These are phyloP conservation scores for Cataglyphis livida DNA, from an alignment of 2,888 invertebrate species.

Conservation along the genomic window DNA sequence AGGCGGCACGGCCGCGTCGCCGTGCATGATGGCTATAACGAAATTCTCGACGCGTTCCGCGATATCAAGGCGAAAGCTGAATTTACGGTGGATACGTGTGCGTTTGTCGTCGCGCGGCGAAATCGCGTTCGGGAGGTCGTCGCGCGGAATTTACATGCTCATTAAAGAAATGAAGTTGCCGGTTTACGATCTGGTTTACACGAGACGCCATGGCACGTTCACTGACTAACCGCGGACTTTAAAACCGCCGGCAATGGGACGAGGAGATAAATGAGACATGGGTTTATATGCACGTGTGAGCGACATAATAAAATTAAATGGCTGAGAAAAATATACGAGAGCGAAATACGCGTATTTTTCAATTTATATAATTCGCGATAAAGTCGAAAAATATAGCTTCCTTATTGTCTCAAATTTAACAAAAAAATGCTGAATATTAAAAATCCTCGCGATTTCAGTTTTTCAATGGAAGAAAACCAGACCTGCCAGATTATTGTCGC, in stretches of 20 bases:
- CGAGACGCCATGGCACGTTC: slow-evolving; percentile 43
- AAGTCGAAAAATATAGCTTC: not conserved
- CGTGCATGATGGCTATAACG: slow-evolving; percentile 62
- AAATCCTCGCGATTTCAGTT: not conserved
- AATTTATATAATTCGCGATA: not conserved
- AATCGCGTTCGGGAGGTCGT: slow-evolving; percentile 14
- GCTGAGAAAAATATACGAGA: not conserved
- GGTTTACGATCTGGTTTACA: slow-evolving; percentile 44
- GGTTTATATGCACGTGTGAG: not conserved
- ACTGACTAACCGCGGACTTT: slow-evolving; percentile 38
- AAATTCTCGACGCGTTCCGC: slow-evolving; percentile 68
- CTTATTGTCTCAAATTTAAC: not conserved
- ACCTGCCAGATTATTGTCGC: not conserved
- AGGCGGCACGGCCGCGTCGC: slow-evolving; percentile 2
- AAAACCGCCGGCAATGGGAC: slow-evolving; percentile 35
- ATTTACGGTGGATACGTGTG: slow-evolving; percentile 66
- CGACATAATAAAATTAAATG: slow-evolving; percentile 5
- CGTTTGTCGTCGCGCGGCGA: not conserved
- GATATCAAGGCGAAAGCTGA: slow-evolving; percentile 66
- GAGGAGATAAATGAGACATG: slow-evolving; percentile 28
- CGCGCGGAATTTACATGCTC: slow-evolving; percentile 42
- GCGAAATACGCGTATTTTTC: not conserved
- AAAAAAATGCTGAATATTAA: not conserved
- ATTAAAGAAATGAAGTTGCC: slow-evolving; percentile 49
- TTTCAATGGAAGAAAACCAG: not conserved